Conservation (phyloP, 2,888 invertebrate genomes). For the Criorhina ranunculi region DNA sequence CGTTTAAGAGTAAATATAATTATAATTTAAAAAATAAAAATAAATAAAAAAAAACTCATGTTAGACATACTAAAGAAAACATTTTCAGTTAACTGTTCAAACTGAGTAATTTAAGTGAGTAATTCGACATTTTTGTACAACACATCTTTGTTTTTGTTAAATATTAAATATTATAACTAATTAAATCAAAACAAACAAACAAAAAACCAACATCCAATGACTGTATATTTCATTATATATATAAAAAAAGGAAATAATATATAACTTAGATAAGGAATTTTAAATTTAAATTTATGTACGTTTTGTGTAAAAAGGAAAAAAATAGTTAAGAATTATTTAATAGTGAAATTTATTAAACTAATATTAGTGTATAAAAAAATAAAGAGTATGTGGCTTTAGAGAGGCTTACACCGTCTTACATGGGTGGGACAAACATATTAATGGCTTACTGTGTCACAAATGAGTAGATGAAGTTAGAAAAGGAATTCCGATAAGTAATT, state of each 20-base stretch:
- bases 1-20: slow-evolving; percentile 59
- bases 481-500: no score
- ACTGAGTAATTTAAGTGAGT: slow-evolving; percentile 51
- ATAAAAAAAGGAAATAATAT: slow-evolving; percentile 14
- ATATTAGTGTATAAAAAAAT: neutral
- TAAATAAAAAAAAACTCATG: slow-evolving; percentile 25
- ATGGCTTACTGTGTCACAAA: neutral
- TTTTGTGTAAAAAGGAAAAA: slow-evolving; percentile 68
- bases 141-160: slow-evolving; percentile 39
- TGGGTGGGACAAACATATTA: neutral
- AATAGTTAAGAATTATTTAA: slow-evolving; percentile 41
- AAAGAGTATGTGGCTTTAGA: neutral
- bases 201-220: slow-evolving; percentile 58
- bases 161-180: slow-evolving; percentile 20
- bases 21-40: slow-evolving; percentile 23
- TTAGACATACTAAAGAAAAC: slow-evolving; percentile 33
- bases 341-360: slow-evolving; percentile 32
- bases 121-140: slow-evolving; percentile 72
- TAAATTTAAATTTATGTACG: slow-evolving; percentile 42
- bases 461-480: no score
- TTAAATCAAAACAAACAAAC: slow-evolving; percentile 1
- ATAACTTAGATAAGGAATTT: slow-evolving; percentile 61
- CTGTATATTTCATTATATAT: slow-evolving; percentile 62
- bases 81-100: slow-evolving; percentile 55
- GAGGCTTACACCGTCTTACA: neutral